A percentile compares a stretch with the other conserved stretches of the same genome.
These are phyloP conservation scores for Solenodon paradoxus DNA, from an alignment of 2,113 vertebrate genomes.

Conservation along the genomic window DNA sequence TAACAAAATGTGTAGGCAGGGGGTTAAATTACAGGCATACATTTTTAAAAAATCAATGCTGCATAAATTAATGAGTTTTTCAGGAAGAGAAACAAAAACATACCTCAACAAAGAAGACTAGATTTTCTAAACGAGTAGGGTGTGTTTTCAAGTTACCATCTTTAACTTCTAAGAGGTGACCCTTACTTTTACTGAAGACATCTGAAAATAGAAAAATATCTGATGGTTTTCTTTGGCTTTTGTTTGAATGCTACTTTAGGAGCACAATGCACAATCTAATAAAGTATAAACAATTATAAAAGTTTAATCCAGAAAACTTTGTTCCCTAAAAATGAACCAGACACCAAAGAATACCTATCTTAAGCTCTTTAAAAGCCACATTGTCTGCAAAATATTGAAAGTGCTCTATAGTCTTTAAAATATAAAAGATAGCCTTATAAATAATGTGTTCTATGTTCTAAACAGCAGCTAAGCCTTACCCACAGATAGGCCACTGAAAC, in stretches of 20 bases:
- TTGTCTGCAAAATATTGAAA: neutral
- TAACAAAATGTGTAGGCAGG: neutral
- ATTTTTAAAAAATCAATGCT: conserved; percentile 12
- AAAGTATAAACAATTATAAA: conserved; percentile 26
- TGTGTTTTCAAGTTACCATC: conserved; percentile 89
- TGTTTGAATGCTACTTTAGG: conserved; percentile 26
- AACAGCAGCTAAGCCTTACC: neutral
- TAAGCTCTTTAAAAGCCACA: neutral
- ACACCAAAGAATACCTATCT: neutral
- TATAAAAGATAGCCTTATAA: neutral
- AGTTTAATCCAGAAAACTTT: neutral
- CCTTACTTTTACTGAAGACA: conserved; percentile 93
- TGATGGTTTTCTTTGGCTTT: conserved; percentile 13
- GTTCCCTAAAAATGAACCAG: neutral
- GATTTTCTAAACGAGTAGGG: conserved; percentile 91
- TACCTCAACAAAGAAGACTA: conserved; percentile 98
- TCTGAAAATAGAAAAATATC: conserved; percentile 81
- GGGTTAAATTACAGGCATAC: neutral
- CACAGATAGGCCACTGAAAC: neutral
- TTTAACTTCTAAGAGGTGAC: conserved; percentile 91
- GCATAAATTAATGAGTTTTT: neutral
- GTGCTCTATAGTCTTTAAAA: neutral
- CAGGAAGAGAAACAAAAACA: conserved; percentile 51
- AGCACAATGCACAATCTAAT: neutral
- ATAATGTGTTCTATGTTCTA: neutral